Evolutionary conservation across 1,140 invertebrate species (phyloP).

Genomic region (Brachionus rubens): DNA sequence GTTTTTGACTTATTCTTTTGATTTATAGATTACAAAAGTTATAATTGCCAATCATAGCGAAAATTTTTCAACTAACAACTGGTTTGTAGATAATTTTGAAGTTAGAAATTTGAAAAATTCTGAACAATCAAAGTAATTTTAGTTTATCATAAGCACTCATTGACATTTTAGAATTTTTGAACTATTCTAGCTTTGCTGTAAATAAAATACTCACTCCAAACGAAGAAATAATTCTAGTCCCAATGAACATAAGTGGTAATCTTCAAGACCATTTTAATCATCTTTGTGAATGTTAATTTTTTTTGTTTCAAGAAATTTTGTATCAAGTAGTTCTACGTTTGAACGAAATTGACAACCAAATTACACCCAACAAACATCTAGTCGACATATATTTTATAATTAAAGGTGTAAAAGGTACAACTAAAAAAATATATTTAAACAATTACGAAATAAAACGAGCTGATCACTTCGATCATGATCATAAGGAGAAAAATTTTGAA

Average conservation of each 20-base stretch:
- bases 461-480: slow-evolving; percentile 11
- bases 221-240: slow-evolving; percentile 14
- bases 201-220: slow-evolving; percentile 1
- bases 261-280: not conserved
- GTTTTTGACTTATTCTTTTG: not conserved
- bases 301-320: slow-evolving; percentile 17
- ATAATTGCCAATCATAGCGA: slow-evolving; percentile 33
- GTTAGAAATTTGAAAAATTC: slow-evolving; percentile 18
- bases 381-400: slow-evolving; percentile 37
- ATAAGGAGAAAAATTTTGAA: slow-evolving; percentile 32
- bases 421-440: slow-evolving; percentile 34
- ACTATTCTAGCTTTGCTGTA: slow-evolving; percentile 10
- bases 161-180: not conserved
- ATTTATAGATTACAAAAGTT: slow-evolving; percentile 37
- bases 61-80: not conserved
- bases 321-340: slow-evolving; percentile 39
- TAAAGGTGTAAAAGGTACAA: not conserved
- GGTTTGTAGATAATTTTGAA: slow-evolving; percentile 40
- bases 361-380: not conserved
- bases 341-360: slow-evolving; percentile 1
- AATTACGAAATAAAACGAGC: slow-evolving; percentile 7
- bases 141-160: too few relatives aligned
- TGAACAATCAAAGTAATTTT: not conserved
- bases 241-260: slow-evolving; percentile 26
- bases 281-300: not conserved